These are phyloP conservation scores for Strix occidentalis DNA, from an alignment of 2,797 vertebrate species.

Conservation along the genomic window DNA sequence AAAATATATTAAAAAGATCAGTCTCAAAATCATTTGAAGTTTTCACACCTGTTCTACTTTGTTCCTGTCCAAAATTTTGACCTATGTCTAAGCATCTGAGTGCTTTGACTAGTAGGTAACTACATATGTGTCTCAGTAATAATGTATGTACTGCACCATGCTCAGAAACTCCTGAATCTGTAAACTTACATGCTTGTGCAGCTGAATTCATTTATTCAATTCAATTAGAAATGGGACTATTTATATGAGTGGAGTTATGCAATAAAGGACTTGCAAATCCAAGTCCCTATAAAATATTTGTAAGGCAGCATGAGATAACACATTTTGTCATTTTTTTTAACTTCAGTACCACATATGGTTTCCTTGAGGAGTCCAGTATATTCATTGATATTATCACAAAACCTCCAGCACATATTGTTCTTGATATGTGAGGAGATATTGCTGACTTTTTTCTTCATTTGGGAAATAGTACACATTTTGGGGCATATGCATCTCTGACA, in stretches of 20 bases:
- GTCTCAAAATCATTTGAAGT: not conserved
- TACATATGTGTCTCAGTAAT: not conserved
- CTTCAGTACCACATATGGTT: not conserved
- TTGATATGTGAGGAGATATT: not conserved
- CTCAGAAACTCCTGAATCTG: not conserved
- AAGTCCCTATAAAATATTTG: not conserved
- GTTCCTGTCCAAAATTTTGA: not conserved
- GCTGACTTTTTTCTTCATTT: not conserved
- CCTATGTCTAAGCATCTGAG: not conserved
- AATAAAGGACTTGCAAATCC: not conserved
- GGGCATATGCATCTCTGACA: not conserved
- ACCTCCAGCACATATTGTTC: not conserved
- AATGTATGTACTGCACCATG: not conserved
- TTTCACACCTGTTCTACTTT: constrained; percentile 2
- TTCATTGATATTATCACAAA: not conserved
- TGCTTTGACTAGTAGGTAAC: not conserved
- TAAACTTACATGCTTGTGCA: not conserved
- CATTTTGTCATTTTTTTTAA: not conserved
- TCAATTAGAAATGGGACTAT: not conserved
- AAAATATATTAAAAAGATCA: not conserved
- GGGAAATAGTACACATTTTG: not conserved
- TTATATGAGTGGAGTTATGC: not conserved
- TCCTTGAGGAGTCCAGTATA: not conserved
- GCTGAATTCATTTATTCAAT: not conserved
- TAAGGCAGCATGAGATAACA: not conserved